Base-by-base conservation (phyloP, 2,113 vertebrate genomes). In the Strix aluco region DNA sequence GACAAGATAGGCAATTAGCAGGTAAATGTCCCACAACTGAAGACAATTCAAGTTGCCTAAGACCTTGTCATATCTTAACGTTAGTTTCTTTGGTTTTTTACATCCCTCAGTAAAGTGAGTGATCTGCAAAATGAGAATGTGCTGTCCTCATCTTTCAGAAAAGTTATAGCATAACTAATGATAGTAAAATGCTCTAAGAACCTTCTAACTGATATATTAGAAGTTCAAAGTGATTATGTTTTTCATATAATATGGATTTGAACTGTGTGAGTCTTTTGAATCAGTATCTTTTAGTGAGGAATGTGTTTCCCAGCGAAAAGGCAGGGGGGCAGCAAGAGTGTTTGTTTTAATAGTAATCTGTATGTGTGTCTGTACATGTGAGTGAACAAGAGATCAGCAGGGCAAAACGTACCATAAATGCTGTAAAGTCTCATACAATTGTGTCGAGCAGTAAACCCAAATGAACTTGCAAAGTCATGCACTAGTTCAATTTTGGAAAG, bases 401-500 rank as follows among this genome's bases (percentile, higher is more conserved):
- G 94, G 88, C 65, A 96, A 95, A 97, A 96, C 4, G 86, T 81
- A 88, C 74, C 69, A 87, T 94, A 98, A 98, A 97, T 92, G 85
- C 94, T 96, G 69, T 97, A 90, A 94, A 96, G 94, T 97, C 96
- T 96, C 80, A 92, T 93, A 88, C 80, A 79, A 92, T 95, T 86
- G 92, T 97, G 92, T 97, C 97, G 96, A 95, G 71, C 81, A 81
- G 90, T 96, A 98, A 98, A 98, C 94, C 79, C 80, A 97, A 97
- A 98, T 97, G 97, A 98, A 97, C 97, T 98, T 98, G 98, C 97
- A 88, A 97, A 97, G 96, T 97, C 97, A 98, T 96, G 96, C 90
- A 92, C 94, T 84, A 92, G 97, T 92, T 98, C 97, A 97, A 85
- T 98, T 98, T 98, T 97, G 93, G 94, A 97, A 90, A 97, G 92